Percentiles rank a stretch among this genome's conserved stretches.
Conservation (phyloP, 2,888 invertebrate genomes). For the Ctena decussata region DNA sequence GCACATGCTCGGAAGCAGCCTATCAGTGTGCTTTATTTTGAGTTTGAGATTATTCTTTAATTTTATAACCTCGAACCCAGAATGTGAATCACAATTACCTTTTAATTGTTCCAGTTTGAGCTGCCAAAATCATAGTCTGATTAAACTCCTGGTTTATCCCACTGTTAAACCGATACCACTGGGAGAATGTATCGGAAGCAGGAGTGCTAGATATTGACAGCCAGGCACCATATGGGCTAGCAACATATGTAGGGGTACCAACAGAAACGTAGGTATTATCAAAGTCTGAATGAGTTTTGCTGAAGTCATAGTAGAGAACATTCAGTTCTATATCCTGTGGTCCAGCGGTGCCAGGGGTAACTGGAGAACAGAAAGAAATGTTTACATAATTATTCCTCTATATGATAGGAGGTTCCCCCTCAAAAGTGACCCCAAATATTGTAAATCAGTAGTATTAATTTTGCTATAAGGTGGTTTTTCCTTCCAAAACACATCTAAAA, state of each 20-base stretch:
- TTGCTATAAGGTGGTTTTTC: too few relatives aligned
- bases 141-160: conserved; percentile 46
- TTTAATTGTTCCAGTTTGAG: conserved; percentile 54
- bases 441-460: too few relatives aligned
- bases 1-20: too few relatives aligned
- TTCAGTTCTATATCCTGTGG: conserved; percentile 48
- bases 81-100: conserved; percentile 40
- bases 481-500: too few relatives aligned
- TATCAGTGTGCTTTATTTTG: too few relatives aligned
- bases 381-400: too few relatives aligned
- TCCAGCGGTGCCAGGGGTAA: conserved; percentile 26
- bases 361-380: background rate
- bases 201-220: conserved; percentile 70
- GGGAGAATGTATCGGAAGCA: conserved; percentile 74
- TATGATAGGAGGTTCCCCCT: too few relatives aligned
- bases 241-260: conserved; percentile 66
- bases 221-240: conserved; percentile 75
- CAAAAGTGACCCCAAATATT: too few relatives aligned
- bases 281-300: conserved; percentile 61
- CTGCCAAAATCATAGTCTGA: conserved; percentile 50
- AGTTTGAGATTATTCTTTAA: too few relatives aligned
- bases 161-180: conserved; percentile 70
- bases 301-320: conserved; percentile 70
- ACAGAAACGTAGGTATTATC: conserved; percentile 48
- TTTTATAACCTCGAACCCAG: too few relatives aligned